phyloP scores from a whole-genome alignment of 1,140 invertebrate species.

The Pollicipes pollicipes region DNA sequence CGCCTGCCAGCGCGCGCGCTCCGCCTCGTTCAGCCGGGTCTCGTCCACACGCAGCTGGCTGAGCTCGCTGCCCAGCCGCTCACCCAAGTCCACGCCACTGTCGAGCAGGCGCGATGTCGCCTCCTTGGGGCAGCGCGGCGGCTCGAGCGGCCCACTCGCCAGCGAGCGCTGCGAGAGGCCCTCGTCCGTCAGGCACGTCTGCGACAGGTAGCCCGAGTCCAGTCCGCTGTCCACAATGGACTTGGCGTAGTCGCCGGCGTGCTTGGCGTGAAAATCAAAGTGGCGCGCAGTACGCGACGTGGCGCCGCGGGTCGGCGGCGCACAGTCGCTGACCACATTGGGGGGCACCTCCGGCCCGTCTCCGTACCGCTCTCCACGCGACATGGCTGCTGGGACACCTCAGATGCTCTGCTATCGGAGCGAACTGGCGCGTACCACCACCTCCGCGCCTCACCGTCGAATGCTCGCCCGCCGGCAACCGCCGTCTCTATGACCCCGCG shows the following conservation, averaged over 20 bases:
- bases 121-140: background rate
- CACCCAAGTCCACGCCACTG: slow-evolving; percentile 18
- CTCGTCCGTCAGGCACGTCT: background rate
- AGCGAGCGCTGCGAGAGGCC: background rate
- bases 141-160: background rate
- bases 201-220: background rate
- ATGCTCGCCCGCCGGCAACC: too few relatives aligned
- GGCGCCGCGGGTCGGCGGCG: background rate
- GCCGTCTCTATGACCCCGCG: too few relatives aligned
- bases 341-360: background rate
- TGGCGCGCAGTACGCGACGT: too few relatives aligned
- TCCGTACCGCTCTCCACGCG: background rate
- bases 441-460: too few relatives aligned
- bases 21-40: slow-evolving; percentile 9
- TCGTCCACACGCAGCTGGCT: slow-evolving; percentile 21
- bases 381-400: too few relatives aligned
- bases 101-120: slow-evolving; percentile 8
- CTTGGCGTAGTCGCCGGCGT: background rate
- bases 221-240: background rate
- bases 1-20: slow-evolving; percentile 8
- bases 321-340: background rate
- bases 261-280: background rate
- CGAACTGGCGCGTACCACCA: too few relatives aligned
- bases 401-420: too few relatives aligned
- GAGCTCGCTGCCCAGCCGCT: slow-evolving; percentile 14